A percentile compares a stretch with the other conserved stretches of the same genome.
phyloP scores from a whole-genome alignment of 2,797 vertebrate genomes.

The Crocodylus rhombifer region DNA sequence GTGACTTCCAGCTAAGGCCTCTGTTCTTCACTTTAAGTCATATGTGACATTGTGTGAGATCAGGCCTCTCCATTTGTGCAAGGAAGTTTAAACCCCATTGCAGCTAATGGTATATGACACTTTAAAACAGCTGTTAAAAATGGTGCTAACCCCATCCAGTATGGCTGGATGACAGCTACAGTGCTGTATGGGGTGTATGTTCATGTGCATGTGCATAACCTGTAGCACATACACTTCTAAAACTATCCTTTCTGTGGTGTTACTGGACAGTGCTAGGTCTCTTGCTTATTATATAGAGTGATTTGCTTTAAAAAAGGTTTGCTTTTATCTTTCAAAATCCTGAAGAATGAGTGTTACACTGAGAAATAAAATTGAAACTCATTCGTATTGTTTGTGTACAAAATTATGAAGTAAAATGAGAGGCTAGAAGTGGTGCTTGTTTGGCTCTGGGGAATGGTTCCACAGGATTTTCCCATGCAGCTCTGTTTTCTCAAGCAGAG shows the following conservation, averaged over 20 bases:
- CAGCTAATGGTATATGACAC: constrained; percentile 33
- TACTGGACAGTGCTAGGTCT: constrained; percentile 74
- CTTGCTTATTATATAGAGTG: constrained; percentile 37
- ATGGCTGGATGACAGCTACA: constrained; percentile 43
- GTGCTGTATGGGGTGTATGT: neutral
- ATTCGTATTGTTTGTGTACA: neutral
- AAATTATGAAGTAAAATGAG: neutral
- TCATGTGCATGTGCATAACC: neutral
- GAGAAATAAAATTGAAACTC: constrained; percentile 27
- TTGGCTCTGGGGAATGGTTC: neutral
- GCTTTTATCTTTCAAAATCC: constrained; percentile 41
- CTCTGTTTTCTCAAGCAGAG: neutral
- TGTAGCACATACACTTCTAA: neutral
- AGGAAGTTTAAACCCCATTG: neutral
- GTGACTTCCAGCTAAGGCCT: constrained; percentile 1
- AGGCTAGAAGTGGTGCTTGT: neutral
- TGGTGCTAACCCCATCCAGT: constrained; percentile 77
- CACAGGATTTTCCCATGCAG: neutral
- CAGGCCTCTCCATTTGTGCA: constrained; percentile 28
- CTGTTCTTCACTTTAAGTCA: constrained; percentile 27
- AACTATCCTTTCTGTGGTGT: constrained; percentile 42
- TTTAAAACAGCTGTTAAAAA: constrained; percentile 62
- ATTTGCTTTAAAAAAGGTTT: constrained; percentile 1
- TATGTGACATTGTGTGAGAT: neutral
- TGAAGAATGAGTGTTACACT: constrained; percentile 18